Conservation (phyloP, 1,140 invertebrate genomes). For the Dreissena polymorpha region DNA sequence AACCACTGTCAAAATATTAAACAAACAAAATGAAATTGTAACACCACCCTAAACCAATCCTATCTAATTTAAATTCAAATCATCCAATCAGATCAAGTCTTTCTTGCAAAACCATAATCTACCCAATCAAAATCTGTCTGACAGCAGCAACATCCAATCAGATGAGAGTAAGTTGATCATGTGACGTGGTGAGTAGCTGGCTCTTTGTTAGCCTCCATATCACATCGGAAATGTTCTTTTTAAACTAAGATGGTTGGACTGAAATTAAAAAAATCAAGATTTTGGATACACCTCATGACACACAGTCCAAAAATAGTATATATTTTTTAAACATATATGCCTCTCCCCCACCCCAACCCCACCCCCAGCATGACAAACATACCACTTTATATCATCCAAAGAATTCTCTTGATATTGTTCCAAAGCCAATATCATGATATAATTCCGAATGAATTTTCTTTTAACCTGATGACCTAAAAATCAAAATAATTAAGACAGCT, state of each 20-base stretch:
- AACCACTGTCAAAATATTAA: slow-evolving; percentile 40
- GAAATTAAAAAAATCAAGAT: slow-evolving; percentile 37
- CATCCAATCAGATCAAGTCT: slow-evolving; percentile 51
- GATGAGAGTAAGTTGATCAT: slow-evolving; percentile 51
- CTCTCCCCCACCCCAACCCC: no score
- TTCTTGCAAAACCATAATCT: slow-evolving; percentile 14
- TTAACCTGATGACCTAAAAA: no score
- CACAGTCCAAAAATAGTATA: no score
- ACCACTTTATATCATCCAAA: neutral
- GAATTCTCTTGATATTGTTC: no score
- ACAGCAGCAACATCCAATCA: slow-evolving; percentile 41
- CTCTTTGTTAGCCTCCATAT: slow-evolving; percentile 47
- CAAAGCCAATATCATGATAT: no score
- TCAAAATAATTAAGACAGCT: no score
- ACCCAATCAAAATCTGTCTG: slow-evolving; percentile 40
- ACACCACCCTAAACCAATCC: slow-evolving; percentile 36
- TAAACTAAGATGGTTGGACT: slow-evolving; percentile 57
- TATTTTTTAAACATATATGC: no score
- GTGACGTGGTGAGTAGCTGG: slow-evolving; percentile 51
- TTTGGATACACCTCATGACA: no score
- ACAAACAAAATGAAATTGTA: slow-evolving; percentile 1
- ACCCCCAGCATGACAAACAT: no score
- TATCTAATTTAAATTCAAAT: slow-evolving; percentile 26
- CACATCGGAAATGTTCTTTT: slow-evolving; percentile 50
- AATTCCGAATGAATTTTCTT: no score